Conservation (phyloP, 2,113 vertebrate genomes). For the Pituophis catenifer region DNA sequence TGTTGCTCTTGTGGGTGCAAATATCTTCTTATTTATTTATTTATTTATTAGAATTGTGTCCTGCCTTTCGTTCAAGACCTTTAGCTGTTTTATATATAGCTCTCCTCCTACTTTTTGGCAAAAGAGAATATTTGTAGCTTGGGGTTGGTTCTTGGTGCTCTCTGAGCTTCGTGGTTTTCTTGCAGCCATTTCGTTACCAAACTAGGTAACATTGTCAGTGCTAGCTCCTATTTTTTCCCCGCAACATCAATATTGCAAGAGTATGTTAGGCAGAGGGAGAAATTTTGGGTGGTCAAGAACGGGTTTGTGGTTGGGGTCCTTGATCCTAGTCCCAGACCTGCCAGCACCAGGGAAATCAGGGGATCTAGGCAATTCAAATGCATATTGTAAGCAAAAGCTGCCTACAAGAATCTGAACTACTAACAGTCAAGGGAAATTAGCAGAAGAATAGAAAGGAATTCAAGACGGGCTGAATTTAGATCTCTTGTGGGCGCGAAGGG, state of each 20-base stretch:
- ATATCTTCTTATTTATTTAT: neutral
- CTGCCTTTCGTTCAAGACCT: neutral
- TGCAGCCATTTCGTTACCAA: neutral
- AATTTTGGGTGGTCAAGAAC: neutral
- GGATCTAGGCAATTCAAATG: no score
- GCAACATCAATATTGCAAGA: neutral
- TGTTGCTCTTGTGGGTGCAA: neutral
- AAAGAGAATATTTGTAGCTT: neutral
- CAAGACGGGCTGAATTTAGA: no score
- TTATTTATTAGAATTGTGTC: neutral
- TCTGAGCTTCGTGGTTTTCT: neutral
- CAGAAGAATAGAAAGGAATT: no score
- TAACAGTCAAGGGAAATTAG: no score
- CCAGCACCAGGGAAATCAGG: no score
- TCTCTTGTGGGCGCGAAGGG: no score
- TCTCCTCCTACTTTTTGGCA: neutral
- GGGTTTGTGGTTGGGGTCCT: neutral
- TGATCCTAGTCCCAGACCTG: neutral
- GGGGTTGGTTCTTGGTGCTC: neutral
- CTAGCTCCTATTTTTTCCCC: neutral
- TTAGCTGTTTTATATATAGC: neutral
- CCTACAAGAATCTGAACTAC: no score
- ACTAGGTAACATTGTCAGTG: neutral
- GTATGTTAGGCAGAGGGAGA: neutral
- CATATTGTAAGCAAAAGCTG: no score